phyloP scores from a whole-genome alignment of 2,797 vertebrate species.

The Chelmon rostratus region DNA sequence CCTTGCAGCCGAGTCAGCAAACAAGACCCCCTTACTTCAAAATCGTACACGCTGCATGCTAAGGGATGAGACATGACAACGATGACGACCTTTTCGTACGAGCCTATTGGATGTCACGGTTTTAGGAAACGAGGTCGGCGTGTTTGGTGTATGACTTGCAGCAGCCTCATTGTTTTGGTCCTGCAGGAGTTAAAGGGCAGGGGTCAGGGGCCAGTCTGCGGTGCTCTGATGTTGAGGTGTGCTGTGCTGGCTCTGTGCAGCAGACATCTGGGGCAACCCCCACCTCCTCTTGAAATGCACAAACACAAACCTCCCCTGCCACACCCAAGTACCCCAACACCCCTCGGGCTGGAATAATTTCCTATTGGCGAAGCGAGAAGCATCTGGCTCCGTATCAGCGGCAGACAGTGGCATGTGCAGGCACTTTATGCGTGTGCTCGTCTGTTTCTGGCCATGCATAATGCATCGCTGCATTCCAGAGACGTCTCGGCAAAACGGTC shows the following conservation, averaged over 20 bases:
- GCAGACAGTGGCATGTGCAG: slow-evolving; percentile 56
- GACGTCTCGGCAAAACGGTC: slow-evolving; percentile 64
- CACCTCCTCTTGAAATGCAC: slow-evolving; percentile 47
- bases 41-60: neutral
- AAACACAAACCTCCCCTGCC: slow-evolving; percentile 44
- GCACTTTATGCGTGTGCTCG: slow-evolving; percentile 31
- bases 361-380: slow-evolving; percentile 52
- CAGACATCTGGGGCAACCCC: slow-evolving; percentile 63
- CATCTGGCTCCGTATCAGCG: slow-evolving; percentile 65
- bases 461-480: slow-evolving; percentile 69
- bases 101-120: neutral
- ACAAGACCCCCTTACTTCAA: neutral
- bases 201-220: slow-evolving; percentile 59
- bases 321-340: slow-evolving; percentile 65
- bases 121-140: slow-evolving; percentile 29
- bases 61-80: slow-evolving; percentile 1
- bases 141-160: slow-evolving; percentile 52
- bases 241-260: slow-evolving; percentile 38
- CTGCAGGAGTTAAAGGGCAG: slow-evolving; percentile 51
- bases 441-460: slow-evolving; percentile 55
- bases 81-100: neutral
- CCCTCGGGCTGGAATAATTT: slow-evolving; percentile 76
- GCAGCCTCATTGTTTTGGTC: slow-evolving; percentile 56
- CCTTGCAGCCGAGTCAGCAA: slow-evolving; percentile 10
- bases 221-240: slow-evolving; percentile 67